Conservation (phyloP, 2,113 vertebrate species). For the Rhineura floridana region DNA sequence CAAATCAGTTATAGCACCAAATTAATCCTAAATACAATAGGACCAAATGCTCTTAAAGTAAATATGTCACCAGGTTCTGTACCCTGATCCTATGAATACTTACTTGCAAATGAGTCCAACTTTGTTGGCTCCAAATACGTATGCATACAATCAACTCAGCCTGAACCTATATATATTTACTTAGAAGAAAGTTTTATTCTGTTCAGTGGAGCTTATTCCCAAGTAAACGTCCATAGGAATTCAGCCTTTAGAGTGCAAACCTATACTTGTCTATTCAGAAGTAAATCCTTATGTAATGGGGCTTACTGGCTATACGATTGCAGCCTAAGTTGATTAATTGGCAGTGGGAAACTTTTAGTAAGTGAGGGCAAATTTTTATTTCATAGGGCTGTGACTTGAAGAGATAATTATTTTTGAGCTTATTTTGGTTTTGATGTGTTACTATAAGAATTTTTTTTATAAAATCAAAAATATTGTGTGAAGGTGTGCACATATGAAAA, state of each 20-base stretch:
- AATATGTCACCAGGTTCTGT: not conserved
- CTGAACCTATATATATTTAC: no score
- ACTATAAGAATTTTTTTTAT: not conserved
- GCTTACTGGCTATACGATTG: no score
- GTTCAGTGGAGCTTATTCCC: not conserved
- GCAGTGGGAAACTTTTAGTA: not conserved
- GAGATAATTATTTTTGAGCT: not conserved
- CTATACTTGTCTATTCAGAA: no score
- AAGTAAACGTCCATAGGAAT: no score
- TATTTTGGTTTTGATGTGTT: not conserved
- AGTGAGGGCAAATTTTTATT: not conserved
- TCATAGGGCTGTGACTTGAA: not conserved
- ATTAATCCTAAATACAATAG: no score
- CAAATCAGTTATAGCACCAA: not conserved
- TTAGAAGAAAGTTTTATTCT: no score
- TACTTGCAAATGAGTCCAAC: not conserved
- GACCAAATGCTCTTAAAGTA: no score
- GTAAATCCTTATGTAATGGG: no score
- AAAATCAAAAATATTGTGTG: not conserved
- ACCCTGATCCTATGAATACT: not conserved
- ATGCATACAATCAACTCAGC: no score
- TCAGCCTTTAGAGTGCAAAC: not conserved
- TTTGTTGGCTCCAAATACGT: no score
- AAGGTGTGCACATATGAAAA: not conserved
- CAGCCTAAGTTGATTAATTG: not conserved